Evolutionary conservation across 1,140 invertebrate genomes (phyloP).

Genomic region (Pteromalus puparum): DNA sequence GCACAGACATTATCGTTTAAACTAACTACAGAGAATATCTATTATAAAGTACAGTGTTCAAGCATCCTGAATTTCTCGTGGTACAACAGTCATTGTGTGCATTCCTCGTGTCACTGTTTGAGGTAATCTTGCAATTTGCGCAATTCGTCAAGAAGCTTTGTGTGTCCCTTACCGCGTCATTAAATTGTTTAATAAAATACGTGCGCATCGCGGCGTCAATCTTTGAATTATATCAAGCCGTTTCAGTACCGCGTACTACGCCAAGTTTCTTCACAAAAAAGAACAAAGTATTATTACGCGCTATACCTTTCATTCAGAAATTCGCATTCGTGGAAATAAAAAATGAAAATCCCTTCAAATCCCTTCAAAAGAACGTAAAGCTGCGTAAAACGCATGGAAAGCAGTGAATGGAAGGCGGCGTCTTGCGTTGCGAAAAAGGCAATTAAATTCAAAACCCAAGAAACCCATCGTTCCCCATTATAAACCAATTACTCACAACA

Average conservation of each 20-base stretch:
- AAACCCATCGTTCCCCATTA: not conserved
- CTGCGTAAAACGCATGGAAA: not conserved
- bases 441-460: not conserved
- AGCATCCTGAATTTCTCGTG: slow-evolving; percentile 1
- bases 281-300: not conserved
- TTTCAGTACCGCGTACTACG: not conserved
- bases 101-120: slow-evolving; percentile 37
- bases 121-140: slow-evolving; percentile 33
- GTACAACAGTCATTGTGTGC: slow-evolving; percentile 4
- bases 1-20: too few species aligned
- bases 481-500: not conserved
- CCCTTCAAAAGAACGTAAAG: not conserved
- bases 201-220: too few species aligned
- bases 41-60: too few species aligned
- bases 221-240: not conserved
- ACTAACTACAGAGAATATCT: too few species aligned
- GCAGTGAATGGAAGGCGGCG: not conserved
- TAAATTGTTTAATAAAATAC: slow-evolving; percentile 30
- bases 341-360: not conserved
- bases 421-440: not conserved
- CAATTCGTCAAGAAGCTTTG: slow-evolving; percentile 6
- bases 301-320: not conserved
- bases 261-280: not conserved
- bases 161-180: not conserved
- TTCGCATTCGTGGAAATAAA: too few species aligned